Evolutionary conservation across 2,113 vertebrate species (phyloP).

Genomic region (Python bivittatus): DNA sequence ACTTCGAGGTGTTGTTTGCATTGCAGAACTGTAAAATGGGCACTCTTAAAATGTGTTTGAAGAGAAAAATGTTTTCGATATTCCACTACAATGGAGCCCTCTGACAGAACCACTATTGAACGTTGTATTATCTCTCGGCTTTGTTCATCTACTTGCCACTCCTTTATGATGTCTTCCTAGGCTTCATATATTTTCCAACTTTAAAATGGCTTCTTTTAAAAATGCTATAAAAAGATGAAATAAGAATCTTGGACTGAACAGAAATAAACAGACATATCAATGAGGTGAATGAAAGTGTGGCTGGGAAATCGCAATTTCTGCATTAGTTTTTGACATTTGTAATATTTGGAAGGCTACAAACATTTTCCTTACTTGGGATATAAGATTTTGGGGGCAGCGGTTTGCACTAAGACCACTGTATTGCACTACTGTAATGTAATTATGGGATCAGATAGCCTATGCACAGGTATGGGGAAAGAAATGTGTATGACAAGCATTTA

Average conservation of each 20-base stretch:
- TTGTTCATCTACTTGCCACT: constrained; percentile 56
- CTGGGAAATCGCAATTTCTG: constrained; percentile 65
- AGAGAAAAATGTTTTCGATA: constrained; percentile 53
- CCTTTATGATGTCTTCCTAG: constrained; percentile 29
- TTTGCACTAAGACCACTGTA: constrained; percentile 82
- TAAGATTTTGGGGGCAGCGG: constrained; percentile 57
- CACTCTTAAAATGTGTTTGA: constrained; percentile 67
- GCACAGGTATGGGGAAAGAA: constrained; percentile 48
- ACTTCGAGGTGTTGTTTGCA: constrained; percentile 67
- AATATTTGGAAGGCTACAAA: constrained; percentile 61
- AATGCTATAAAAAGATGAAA: constrained; percentile 12
- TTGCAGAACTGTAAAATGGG: constrained; percentile 65
- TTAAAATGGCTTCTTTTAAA: neutral
- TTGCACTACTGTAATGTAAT: constrained; percentile 84
- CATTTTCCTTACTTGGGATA: constrained; percentile 70
- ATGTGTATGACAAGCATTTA: constrained; percentile 12
- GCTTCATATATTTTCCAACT: constrained; percentile 5
- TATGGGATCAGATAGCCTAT: constrained; percentile 64
- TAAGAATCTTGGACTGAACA: constrained; percentile 49
- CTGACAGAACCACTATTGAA: constrained; percentile 77
- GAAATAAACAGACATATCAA: constrained; percentile 54
- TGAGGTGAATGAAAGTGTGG: constrained; percentile 57
- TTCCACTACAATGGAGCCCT: constrained; percentile 51
- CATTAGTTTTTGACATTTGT: constrained; percentile 52
- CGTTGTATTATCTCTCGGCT: constrained; percentile 63